Percentiles rank a stretch among this genome's conserved stretches.
These are phyloP conservation scores for Ectropis crepuscularia DNA, from an alignment of 2,888 invertebrate genomes.

Conservation along the genomic window DNA sequence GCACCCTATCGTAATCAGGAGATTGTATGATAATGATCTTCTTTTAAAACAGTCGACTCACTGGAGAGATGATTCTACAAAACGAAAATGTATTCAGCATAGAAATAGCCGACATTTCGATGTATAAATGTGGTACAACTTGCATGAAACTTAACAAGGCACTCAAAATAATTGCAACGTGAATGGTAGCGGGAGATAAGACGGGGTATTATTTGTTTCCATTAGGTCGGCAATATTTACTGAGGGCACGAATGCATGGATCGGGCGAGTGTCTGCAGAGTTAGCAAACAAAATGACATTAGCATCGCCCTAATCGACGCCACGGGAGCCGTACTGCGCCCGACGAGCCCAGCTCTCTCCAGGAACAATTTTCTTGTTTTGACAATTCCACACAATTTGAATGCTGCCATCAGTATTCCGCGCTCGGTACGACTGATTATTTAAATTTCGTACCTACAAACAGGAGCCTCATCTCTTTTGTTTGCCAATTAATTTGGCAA, in stretches of 20 bases:
- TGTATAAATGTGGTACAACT: slow-evolving; percentile 29
- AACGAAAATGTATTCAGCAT: slow-evolving; percentile 24
- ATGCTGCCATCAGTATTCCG: slow-evolving; percentile 70
- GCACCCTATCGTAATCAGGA: slow-evolving; percentile 27
- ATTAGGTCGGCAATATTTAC: slow-evolving; percentile 61
- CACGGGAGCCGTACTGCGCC: slow-evolving; percentile 63
- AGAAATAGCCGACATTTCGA: slow-evolving; percentile 33
- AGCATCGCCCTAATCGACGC: slow-evolving; percentile 77
- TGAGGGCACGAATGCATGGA: slow-evolving; percentile 55
- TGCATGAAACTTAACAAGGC: slow-evolving; percentile 36
- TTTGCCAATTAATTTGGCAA: slow-evolving; percentile 66
- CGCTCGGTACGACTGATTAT: slow-evolving; percentile 65
- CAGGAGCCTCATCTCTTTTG: slow-evolving; percentile 68
- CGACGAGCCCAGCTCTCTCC: slow-evolving; percentile 54
- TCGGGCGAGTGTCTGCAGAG: slow-evolving; percentile 66
- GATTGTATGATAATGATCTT: slow-evolving; percentile 30
- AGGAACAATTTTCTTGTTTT: slow-evolving; percentile 72
- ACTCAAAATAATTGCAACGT: slow-evolving; percentile 53
- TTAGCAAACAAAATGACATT: slow-evolving; percentile 76
- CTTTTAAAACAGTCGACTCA: slow-evolving; percentile 32
- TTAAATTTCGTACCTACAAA: slow-evolving; percentile 72
- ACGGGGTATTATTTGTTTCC: slow-evolving; percentile 54
- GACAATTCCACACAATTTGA: slow-evolving; percentile 71
- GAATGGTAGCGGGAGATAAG: slow-evolving; percentile 62
- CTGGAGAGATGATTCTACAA: slow-evolving; percentile 27